Base-by-base conservation (phyloP, 2,888 invertebrate species). In the Trypoxylon attenuatum region DNA sequence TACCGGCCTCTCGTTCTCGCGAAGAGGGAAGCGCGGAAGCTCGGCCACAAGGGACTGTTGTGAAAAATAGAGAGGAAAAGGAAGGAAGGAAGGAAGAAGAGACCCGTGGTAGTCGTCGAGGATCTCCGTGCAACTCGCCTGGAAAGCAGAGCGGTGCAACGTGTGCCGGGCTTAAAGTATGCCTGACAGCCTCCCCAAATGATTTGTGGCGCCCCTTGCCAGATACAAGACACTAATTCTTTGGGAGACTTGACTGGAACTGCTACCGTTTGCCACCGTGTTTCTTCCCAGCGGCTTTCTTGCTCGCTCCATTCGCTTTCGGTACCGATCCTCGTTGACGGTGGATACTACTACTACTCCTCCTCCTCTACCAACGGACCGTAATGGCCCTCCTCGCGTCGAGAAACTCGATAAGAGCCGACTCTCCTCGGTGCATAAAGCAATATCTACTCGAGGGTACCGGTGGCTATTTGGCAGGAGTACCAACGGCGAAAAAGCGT, bases 171-270 rank as follows among this genome's bases (percentile, higher is more conserved):
- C 63, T 74, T 58, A 45, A 69, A 58, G 55, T 66, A 71, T 42
- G 63, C 43, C 65, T 64, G 73, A 76, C 76, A 76, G 63, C 67
- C 64, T 63, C 66, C 69, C 69, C 61, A 68, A 74, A 78, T 79
- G 76, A 79, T 79, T 79, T 79, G 76, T 78, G 43, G 69, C 68
- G 67, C 66, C 64, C 69, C 71, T 69, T 67, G 69, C 69, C 63
- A 70, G 70, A 69, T 64, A 76, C 64, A 69, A 72, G 67, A 65
- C 69, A 77, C 70, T 77, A 71, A 69, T 76, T 76, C 76, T 79
- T 76, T 68, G 53, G 57, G 46, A 19, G 54, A 63, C 70, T 70
- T 68, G 72, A 71, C 68, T 58, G 67, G 49, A 43, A 55, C 49
- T 58, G 73, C 76, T 75, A 78, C 76, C 67, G 76, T 71, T 67